Evolutionary conservation across 1,140 invertebrate species (phyloP).

Genomic region (Mesaphorura yosii): DNA sequence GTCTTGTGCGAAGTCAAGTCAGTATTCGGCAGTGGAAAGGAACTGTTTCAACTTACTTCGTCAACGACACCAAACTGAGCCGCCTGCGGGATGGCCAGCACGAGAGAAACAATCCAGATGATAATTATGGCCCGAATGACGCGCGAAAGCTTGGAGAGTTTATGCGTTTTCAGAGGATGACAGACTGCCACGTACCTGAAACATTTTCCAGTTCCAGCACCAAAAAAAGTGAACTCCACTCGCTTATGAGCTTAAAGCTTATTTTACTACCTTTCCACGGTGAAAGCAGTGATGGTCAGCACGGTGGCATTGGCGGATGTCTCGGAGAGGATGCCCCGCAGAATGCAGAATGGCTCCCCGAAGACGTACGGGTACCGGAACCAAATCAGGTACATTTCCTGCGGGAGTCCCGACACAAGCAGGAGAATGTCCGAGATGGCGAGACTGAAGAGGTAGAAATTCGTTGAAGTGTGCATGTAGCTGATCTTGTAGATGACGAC

Average conservation of each 20-base stretch:
- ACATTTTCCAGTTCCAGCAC: too few species aligned
- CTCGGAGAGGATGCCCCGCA: slow-evolving; percentile 56
- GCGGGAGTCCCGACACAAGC: slow-evolving; percentile 62
- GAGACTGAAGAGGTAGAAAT: slow-evolving; percentile 56
- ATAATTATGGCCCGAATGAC: slow-evolving; percentile 46
- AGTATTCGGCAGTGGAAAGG: too few species aligned
- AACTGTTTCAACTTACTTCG: too few species aligned
- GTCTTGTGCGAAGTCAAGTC: too few species aligned
- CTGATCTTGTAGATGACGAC: slow-evolving; percentile 46
- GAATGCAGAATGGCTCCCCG: slow-evolving; percentile 59
- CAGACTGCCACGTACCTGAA: slow-evolving; percentile 94
- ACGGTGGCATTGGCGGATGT: slow-evolving; percentile 83
- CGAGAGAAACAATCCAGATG: slow-evolving; percentile 47
- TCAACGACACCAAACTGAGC: slow-evolving; percentile 39
- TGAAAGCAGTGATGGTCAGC: slow-evolving; percentile 80
- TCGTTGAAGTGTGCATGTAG: slow-evolving; percentile 48
- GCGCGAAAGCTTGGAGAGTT: slow-evolving; percentile 41
- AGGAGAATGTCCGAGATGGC: slow-evolving; percentile 85
- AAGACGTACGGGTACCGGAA: slow-evolving; percentile 60
- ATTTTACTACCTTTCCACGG: slow-evolving; percentile 68
- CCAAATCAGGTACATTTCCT: slow-evolving; percentile 70
- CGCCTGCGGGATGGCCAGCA: slow-evolving; percentile 60
- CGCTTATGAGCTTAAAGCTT: too few species aligned
- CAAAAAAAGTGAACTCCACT: too few species aligned
- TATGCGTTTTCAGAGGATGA: slow-evolving; percentile 58